A percentile compares a stretch with the other conserved stretches of the same genome.
phyloP scores from a whole-genome alignment of 2,113 vertebrate genomes.

The Prochilodus magdalenae region DNA sequence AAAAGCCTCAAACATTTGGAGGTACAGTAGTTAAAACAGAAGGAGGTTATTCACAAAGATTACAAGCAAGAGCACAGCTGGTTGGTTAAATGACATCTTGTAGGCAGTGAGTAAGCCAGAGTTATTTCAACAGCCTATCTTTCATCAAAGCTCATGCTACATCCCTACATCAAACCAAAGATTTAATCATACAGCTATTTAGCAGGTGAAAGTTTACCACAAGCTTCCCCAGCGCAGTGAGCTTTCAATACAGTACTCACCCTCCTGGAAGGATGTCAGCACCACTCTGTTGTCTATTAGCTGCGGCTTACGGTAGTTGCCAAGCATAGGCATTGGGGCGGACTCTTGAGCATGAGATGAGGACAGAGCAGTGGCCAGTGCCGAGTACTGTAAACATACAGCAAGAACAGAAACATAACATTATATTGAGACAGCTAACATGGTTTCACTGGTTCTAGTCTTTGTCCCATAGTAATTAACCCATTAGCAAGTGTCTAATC shows the following conservation, averaged over 20 bases:
- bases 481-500: neutral
- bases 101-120: slow-evolving; percentile 50
- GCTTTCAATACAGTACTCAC: slow-evolving; percentile 73
- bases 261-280: slow-evolving; percentile 86
- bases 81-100: slow-evolving; percentile 13
- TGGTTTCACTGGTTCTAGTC: neutral
- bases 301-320: slow-evolving; percentile 87
- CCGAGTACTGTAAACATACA: slow-evolving; percentile 74
- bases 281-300: slow-evolving; percentile 81
- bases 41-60: slow-evolving; percentile 48
- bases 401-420: slow-evolving; percentile 51
- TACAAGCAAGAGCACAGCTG: slow-evolving; percentile 9
- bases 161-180: slow-evolving; percentile 43
- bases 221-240: slow-evolving; percentile 41
- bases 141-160: slow-evolving; percentile 9
- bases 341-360: slow-evolving; percentile 79
- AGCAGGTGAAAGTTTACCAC: slow-evolving; percentile 19
- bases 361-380: slow-evolving; percentile 84
- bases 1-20: slow-evolving; percentile 42
- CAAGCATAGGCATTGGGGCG: slow-evolving; percentile 74
- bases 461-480: neutral
- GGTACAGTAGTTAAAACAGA: slow-evolving; percentile 10
- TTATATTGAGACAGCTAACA: neutral
- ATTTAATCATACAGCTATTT: slow-evolving; percentile 17
- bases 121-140: slow-evolving; percentile 39